These are phyloP conservation scores for Liposcelis brunnea DNA, from an alignment of 2,888 invertebrate genomes.

Conservation along the genomic window DNA sequence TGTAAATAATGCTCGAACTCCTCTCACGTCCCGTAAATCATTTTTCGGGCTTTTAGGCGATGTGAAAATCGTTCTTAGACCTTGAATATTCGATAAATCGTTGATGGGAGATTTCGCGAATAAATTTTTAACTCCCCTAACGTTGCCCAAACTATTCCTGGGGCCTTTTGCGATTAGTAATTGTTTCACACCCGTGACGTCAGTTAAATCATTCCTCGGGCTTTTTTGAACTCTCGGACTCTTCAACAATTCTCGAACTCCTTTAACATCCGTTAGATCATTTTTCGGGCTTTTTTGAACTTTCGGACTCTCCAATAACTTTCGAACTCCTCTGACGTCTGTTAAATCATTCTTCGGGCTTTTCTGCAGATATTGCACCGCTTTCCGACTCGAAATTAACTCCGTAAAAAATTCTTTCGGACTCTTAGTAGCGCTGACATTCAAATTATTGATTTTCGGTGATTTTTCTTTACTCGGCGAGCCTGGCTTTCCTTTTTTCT, in stretches of 20 bases:
- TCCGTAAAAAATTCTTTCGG: neutral
- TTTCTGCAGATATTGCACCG: neutral
- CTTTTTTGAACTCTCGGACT: neutral
- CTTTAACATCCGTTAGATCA: neutral
- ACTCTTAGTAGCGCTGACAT: neutral
- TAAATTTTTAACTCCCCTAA: neutral
- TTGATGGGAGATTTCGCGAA: neutral
- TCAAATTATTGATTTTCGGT: neutral
- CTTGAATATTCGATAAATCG: neutral
- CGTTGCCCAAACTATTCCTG: neutral
- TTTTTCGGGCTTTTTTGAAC: neutral
- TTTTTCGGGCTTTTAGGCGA: neutral
- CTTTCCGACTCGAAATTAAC: no score
- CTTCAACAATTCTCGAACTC: neutral
- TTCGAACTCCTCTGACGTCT: neutral
- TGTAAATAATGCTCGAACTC: no score
- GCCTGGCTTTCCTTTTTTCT: neutral
- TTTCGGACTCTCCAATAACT: neutral
- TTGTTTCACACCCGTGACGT: constrained; percentile 1
- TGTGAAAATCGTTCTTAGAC: neutral
- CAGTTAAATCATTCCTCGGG: neutral
- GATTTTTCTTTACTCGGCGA: neutral
- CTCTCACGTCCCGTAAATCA: neutral
- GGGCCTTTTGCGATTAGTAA: neutral
- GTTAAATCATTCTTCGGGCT: constrained; percentile 4